Conservation (phyloP, 2,888 invertebrate species). For the Sturmia bella region DNA sequence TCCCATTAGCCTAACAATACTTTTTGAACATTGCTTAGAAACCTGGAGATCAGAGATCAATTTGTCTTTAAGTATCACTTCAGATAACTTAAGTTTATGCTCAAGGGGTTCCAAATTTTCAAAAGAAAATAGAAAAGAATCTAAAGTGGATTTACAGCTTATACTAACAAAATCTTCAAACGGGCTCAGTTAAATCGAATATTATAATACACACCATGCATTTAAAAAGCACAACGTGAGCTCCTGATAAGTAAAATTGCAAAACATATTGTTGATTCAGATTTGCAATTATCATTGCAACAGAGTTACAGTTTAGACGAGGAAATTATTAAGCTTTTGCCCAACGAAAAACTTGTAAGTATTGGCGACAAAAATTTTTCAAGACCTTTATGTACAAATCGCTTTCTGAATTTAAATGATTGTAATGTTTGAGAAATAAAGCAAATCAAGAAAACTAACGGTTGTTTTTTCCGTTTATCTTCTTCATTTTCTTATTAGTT, state of each 20-base stretch:
- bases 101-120: background rate
- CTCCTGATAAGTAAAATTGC: constrained; percentile 11
- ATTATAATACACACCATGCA: background rate
- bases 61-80: too few species aligned
- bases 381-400: too few species aligned
- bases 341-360: constrained; percentile 18
- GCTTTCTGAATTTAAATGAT: too few species aligned
- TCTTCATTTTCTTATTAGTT: too few species aligned
- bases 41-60: too few species aligned
- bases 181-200: background rate
- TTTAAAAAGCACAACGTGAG: constrained; percentile 27
- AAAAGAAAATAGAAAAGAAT: background rate
- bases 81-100: background rate
- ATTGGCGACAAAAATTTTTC: too few species aligned
- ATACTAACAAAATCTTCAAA: background rate
- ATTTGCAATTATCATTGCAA: background rate
- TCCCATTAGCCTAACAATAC: too few species aligned
- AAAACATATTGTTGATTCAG: background rate
- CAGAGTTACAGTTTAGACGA: background rate
- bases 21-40: too few species aligned
- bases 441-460: too few species aligned
- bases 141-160: background rate
- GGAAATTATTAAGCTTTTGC: background rate
- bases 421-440: too few species aligned
- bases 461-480: too few species aligned